Evolutionary conservation across 2,797 vertebrate genomes (phyloP).

Genomic region (Peromyscus aztecus): DNA sequence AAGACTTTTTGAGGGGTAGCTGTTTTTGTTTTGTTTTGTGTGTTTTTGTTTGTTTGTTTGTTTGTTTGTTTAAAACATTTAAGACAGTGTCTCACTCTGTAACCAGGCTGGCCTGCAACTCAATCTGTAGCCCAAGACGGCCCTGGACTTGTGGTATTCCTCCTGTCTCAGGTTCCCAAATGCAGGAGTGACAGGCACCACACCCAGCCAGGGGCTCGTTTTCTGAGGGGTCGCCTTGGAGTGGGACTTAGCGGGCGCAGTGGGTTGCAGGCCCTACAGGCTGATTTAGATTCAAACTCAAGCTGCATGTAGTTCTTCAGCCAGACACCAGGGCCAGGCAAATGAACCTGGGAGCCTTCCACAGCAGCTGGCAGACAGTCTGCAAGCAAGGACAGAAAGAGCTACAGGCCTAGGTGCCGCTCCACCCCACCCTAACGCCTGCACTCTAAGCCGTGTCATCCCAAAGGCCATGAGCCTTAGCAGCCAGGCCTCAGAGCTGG

Average conservation of each 20-base stretch:
- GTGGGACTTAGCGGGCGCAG: neutral
- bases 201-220: neutral
- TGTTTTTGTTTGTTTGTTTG: neutral
- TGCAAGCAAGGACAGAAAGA: neutral
- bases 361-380: too few species aligned
- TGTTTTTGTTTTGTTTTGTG: neutral
- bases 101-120: neutral
- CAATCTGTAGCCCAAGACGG: neutral
- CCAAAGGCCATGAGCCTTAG: neutral
- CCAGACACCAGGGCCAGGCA: neutral
- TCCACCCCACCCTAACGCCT: neutral
- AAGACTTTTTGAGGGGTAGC: neutral
- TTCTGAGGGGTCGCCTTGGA: neutral
- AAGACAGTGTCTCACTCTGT: neutral
- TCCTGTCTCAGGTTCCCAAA: neutral
- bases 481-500: neutral
- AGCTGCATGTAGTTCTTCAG: neutral
- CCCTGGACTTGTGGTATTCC: neutral
- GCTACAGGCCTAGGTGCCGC: neutral
- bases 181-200: neutral
- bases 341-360: neutral
- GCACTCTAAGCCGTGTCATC: neutral
- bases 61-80: neutral
- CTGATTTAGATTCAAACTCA: neutral
- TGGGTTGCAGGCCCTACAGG: neutral